Conservation (phyloP, 2,888 invertebrate genomes). For the Trachelus stipa region DNA sequence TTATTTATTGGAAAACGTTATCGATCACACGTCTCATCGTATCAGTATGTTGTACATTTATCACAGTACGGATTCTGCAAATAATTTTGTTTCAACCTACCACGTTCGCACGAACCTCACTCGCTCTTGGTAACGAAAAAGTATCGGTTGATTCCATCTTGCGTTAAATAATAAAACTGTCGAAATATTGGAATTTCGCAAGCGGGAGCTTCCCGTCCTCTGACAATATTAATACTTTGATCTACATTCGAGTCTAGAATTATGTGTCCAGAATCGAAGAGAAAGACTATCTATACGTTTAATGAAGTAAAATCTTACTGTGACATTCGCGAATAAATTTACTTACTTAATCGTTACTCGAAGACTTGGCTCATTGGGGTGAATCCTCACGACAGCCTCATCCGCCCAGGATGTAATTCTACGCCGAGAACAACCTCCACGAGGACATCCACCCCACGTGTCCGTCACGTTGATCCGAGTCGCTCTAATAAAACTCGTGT, state of each 20-base stretch:
- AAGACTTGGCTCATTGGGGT: background rate
- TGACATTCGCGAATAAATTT: background rate
- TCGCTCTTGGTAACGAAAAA: too few species aligned
- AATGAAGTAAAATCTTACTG: background rate
- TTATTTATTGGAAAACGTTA: too few species aligned
- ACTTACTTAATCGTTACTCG: background rate
- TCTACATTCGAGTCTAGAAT: background rate
- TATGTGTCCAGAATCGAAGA: background rate
- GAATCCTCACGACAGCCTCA: too few species aligned
- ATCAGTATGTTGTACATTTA: too few species aligned
- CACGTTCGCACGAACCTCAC: too few species aligned
- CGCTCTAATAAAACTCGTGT: slow-evolving; percentile 2
- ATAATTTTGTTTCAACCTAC: too few species aligned
- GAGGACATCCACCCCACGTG: background rate
- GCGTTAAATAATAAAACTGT: too few species aligned
- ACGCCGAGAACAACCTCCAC: background rate
- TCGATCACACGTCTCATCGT: too few species aligned
- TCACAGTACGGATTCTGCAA: too few species aligned
- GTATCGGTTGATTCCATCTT: too few species aligned
- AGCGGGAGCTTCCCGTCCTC: background rate
- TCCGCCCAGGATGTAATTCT: too few species aligned
- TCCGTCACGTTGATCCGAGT: background rate
- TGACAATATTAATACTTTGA: slow-evolving; percentile 1
- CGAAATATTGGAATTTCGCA: background rate
- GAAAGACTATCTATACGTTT: background rate